Conservation (phyloP, 2,888 invertebrate genomes). For the Agrilus cyanescens region DNA sequence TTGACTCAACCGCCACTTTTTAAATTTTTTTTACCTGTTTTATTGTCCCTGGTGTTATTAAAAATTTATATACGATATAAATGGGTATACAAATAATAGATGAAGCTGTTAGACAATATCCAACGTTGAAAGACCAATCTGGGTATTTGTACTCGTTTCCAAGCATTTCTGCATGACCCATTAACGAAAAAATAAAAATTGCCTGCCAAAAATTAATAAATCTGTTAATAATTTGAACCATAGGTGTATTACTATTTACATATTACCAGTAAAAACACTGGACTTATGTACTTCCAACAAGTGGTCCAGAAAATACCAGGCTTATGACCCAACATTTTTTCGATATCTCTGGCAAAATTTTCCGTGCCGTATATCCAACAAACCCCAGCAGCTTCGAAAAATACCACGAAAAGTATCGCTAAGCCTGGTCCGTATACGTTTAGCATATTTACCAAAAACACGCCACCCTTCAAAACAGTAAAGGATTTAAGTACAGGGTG, state of each 20-base stretch:
- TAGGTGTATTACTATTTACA: background rate
- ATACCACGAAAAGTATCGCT: constrained; percentile 81
- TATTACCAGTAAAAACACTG: constrained; percentile 66
- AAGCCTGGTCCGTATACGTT: constrained; percentile 82
- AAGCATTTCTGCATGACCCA: constrained; percentile 71
- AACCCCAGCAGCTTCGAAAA: constrained; percentile 81
- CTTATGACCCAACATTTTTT: constrained; percentile 69
- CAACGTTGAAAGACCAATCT: constrained; percentile 67
- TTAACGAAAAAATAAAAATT: constrained; percentile 72
- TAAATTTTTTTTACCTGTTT: constrained; percentile 37
- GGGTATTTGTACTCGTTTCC: constrained; percentile 65
- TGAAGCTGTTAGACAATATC: constrained; percentile 72
- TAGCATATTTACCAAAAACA: constrained; percentile 73
- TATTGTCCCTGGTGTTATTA: constrained; percentile 52
- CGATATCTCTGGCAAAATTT: constrained; percentile 67
- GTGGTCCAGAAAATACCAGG: constrained; percentile 72
- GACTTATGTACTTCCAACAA: constrained; percentile 81
- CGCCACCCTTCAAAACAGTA: constrained; percentile 56
- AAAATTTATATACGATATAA: constrained; percentile 69
- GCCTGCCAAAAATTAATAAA: constrained; percentile 37
- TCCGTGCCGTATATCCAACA: constrained; percentile 84
- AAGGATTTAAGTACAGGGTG: background rate
- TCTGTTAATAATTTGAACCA: background rate
- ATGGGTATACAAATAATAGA: constrained; percentile 77
- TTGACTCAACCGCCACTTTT: too few species aligned